Percentiles rank a stretch among this genome's conserved stretches.
These are phyloP conservation scores for Hydrotaea diabolus DNA, from an alignment of 2,888 invertebrate species.

Conservation along the genomic window DNA sequence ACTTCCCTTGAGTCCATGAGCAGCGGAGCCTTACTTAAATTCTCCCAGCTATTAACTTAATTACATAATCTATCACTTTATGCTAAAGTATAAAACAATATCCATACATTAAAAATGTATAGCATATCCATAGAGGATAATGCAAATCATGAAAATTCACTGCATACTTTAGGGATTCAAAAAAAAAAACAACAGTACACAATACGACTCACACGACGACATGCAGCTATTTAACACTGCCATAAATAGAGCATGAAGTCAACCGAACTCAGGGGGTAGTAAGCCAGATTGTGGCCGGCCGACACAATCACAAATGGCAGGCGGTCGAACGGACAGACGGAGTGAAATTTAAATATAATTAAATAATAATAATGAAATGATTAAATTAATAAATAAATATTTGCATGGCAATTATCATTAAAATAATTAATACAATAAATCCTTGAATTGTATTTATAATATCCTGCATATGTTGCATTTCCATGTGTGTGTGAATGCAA, in stretches of 20 bases:
- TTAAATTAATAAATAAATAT: conserved; percentile 36
- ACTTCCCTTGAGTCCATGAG: not conserved
- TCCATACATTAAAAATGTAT: not conserved
- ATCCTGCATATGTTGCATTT: not conserved
- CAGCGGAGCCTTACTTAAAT: not conserved
- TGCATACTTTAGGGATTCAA: conserved; percentile 10
- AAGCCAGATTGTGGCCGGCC: not conserved
- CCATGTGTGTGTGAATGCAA: not conserved
- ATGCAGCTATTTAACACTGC: not conserved
- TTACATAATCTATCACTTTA: not conserved
- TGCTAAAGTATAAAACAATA: too few relatives aligned
- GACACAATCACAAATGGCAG: not conserved
- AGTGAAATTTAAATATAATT: conserved; percentile 23
- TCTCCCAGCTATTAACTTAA: not conserved
- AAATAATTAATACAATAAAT: conserved; percentile 35
- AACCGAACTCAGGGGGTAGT: too few relatives aligned
- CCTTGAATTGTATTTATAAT: not conserved
- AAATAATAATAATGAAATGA: conserved; percentile 18
- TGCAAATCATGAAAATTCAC: not conserved
- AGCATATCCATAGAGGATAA: not conserved
- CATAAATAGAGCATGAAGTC: too few relatives aligned
- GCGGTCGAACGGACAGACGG: not conserved
- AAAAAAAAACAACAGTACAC: not conserved
- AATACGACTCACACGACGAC: not conserved
- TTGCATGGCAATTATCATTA: conserved; percentile 34